Evolutionary conservation across 1,140 invertebrate species (phyloP).

Genomic region (Littorina saxatilis): DNA sequence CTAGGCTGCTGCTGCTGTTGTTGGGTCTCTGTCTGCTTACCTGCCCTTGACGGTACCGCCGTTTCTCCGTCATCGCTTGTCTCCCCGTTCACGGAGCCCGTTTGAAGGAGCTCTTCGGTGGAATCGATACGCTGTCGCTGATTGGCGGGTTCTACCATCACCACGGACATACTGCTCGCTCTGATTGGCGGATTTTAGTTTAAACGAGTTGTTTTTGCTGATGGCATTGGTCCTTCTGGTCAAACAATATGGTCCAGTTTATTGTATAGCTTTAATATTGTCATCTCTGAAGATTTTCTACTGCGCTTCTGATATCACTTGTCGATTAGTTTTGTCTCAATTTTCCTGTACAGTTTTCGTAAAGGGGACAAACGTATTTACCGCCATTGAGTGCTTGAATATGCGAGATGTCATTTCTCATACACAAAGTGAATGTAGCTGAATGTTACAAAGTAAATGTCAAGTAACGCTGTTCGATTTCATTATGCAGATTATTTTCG

Average conservation of each 20-base stretch:
- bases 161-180: constrained; percentile 56
- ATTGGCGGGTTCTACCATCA: constrained; percentile 65
- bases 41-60: constrained; percentile 26
- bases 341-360: not conserved
- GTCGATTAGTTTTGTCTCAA: not conserved
- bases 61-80: constrained; percentile 41
- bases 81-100: constrained; percentile 27
- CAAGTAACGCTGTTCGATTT: no score
- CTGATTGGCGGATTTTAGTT: not conserved
- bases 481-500: no score
- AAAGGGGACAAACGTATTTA: no score
- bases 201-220: not conserved
- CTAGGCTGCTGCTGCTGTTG: constrained; percentile 14
- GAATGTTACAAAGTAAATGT: no score
- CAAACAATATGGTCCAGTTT: not conserved
- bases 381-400: no score
- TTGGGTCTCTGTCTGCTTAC: constrained; percentile 18
- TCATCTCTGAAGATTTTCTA: not conserved
- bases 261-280: not conserved
- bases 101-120: constrained; percentile 58
- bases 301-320: not conserved
- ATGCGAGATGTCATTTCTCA: no score
- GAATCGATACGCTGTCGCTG: constrained; percentile 66
- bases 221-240: not conserved
- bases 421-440: no score